Evolutionary conservation across 2,113 vertebrate species (phyloP), one percentile per base, ranked within the genome.

Genomic region (Cnemophilus loriae): DNA sequence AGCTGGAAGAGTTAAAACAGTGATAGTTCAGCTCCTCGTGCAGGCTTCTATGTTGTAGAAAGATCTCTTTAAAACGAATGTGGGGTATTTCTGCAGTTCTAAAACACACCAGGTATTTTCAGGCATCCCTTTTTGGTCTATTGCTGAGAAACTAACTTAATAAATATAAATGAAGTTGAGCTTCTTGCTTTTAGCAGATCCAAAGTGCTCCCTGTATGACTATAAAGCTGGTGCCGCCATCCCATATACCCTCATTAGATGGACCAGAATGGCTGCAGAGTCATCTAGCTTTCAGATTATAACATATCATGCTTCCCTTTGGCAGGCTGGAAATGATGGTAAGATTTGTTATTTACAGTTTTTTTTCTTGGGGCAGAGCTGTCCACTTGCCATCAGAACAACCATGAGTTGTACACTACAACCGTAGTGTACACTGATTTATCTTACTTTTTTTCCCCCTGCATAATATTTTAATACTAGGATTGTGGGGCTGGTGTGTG

Each of bases 81-180:
- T 16, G 67, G 52, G 27, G 8, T 28, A 33, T 88, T 86, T 84
- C 55, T 86, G 52, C 39, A 41, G 79, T 61, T 70, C 33, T 80
- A 32, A 86, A 90, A 49, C 35, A 32, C 35, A 23, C 16, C 47
- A 44, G 49, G 53, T 74, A 32, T 69, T 93, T 88, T 21, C 71
- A 84, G 64, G 16, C 22, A 63, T 67, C 52, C 0, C 0, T 1
- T 85, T 81, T 70, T 67, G 35, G 64, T 41, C 24, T 60, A 41
- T 37, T 90, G 56, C 79, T 83, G 59, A 70, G 68, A 92, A 92
- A 77, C 23, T 86, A 70, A 67, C 42, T 73, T 71, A 95, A 88
- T 79, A 89, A 52, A 80, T 87, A 80, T 35, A 77, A 74, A 92
- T 55, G 39, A 91, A 84, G 27, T 69, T 80, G 56, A 86, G 22